Evolutionary conservation across 2,888 invertebrate genomes (phyloP), one percentile per base, ranked within the genome.

Genomic region (Hydropsyche betteni): DNA sequence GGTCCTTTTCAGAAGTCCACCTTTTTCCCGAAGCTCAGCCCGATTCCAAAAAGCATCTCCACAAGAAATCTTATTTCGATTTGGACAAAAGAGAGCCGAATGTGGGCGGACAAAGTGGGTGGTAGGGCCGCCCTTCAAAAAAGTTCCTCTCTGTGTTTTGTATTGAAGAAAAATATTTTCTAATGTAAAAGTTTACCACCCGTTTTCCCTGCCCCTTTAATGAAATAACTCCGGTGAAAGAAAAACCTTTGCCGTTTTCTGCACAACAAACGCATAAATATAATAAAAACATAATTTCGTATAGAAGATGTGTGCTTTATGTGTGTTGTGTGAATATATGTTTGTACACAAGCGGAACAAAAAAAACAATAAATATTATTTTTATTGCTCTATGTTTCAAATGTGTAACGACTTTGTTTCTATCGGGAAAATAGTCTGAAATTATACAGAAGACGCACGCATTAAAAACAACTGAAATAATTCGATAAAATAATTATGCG

Each of bases 171-270:
- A 75, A 73, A 73, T 75, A 75, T 75, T 68, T 73, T 55, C 69
- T 69, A 68, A 75, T 75, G 75, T 69, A 24, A 72, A 75, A 75
- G 68, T 68, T 75, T 73, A 52, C 51, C 68, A 52, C 68, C 68
- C 44, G 44, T 44, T 6, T 8, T 10, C 44, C 44, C 44, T 44
- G 44, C 44, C 68, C 51, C 72, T 53, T 36, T 75, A 75, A 75
- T 75, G 75, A 75, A 75, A 75, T 75, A 75, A 68, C 68, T 73
- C 58, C 44, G 33, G 58, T 36, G 50, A 38, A 52, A 14, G 16
- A 36, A n/a, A 69, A 58, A 58, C 58, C 58, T 58, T 58, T 24
- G 24, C 58, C 58, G 58, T 24, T 58, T 58, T 58, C 58, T 8
- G 14, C 58, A 58, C 58, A 58, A 58, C 58, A 58, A 24, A 58